Conservation (phyloP, 2,888 invertebrate species). For the Cistogaster globosa region DNA sequence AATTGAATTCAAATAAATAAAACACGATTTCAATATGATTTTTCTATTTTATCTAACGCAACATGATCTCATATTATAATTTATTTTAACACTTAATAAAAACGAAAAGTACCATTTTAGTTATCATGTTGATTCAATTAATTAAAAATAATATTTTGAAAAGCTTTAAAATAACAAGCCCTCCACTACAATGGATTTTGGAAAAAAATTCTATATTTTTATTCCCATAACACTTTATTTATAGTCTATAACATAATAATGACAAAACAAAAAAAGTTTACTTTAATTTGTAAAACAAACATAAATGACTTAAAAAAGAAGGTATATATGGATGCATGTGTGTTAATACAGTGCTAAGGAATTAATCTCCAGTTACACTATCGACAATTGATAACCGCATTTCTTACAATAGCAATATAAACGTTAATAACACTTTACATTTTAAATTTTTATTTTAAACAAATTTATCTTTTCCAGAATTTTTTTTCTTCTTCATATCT, state of each 20-base stretch:
- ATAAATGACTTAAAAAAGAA: background rate
- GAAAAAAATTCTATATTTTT: background rate
- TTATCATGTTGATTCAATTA: conserved; percentile 28
- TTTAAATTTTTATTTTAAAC: background rate
- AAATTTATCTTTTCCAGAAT: background rate
- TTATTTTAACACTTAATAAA: conserved; percentile 13
- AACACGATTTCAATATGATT: background rate
- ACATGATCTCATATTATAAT: background rate
- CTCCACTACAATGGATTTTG: background rate
- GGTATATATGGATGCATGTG: background rate
- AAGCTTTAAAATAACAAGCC: background rate
- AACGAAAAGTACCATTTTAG: background rate
- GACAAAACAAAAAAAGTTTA: conserved; percentile 39
- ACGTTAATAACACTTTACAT: background rate
- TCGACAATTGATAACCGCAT: conserved; percentile 57
- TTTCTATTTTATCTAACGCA: conserved; percentile 4
- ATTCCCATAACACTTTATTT: conserved; percentile 5
- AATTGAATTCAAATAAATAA: background rate
- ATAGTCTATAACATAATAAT: conserved; percentile 11
- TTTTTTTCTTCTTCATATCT: background rate
- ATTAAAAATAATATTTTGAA: conserved; percentile 36
- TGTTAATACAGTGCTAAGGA: background rate
- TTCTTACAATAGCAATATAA: conserved; percentile 22
- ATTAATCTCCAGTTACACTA: conserved; percentile 16
- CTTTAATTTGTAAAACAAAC: conserved; percentile 64